A percentile compares a stretch with the other conserved stretches of the same genome.
Conservation (phyloP, 2,888 invertebrate genomes). For the Diloba caeruleocephala region DNA sequence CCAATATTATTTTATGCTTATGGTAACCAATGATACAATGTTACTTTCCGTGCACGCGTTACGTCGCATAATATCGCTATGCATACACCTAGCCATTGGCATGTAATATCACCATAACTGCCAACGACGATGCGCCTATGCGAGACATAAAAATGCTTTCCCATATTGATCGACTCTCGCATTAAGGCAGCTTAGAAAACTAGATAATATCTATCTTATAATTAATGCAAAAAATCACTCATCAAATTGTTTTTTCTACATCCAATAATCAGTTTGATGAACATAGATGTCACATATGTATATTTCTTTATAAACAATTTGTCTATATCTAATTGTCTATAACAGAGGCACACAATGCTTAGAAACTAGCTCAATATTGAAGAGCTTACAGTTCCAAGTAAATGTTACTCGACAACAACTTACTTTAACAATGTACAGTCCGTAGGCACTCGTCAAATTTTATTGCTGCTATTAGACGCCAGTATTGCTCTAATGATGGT, state of each 20-base stretch:
- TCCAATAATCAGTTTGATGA: constrained; percentile 57
- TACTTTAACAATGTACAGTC: constrained; percentile 66
- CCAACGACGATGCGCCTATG: constrained; percentile 75
- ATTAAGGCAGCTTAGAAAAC: constrained; percentile 78
- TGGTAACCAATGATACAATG: constrained; percentile 89
- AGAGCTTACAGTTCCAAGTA: constrained; percentile 66
- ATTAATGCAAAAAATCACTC: constrained; percentile 55
- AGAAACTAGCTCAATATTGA: constrained; percentile 69
- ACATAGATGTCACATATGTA: constrained; percentile 62
- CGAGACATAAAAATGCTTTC: constrained; percentile 62
- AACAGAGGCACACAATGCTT: constrained; percentile 88
- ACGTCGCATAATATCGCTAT: constrained; percentile 74
- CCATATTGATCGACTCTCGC: constrained; percentile 67
- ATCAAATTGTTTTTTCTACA: constrained; percentile 51
- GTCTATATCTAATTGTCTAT: constrained; percentile 76
- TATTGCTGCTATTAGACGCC: constrained; percentile 10
- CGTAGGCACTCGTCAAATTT: constrained; percentile 57
- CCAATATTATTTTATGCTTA: constrained; percentile 87
- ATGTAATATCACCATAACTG: constrained; percentile 80
- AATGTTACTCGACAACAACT: constrained; percentile 65
- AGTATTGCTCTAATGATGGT: background rate
- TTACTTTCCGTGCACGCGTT: constrained; percentile 68
- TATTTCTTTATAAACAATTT: constrained; percentile 62
- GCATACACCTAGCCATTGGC: constrained; percentile 79
- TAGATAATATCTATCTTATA: constrained; percentile 74